Conservation (phyloP, 2,888 invertebrate genomes). For the Orthosia incerta region DNA sequence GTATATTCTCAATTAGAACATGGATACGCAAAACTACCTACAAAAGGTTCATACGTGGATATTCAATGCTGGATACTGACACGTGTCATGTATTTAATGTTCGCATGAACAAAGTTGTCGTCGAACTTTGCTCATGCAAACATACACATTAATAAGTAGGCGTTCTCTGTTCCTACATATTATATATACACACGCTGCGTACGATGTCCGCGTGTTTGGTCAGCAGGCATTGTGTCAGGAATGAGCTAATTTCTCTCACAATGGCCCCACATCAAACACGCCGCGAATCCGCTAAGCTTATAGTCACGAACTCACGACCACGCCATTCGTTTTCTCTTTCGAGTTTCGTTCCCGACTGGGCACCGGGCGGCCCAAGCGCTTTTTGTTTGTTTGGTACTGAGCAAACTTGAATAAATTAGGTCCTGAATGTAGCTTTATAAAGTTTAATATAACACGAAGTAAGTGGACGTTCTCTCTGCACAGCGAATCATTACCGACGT, state of each 20-base stretch:
- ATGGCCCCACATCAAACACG: slow-evolving; percentile 34
- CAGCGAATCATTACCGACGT: neutral
- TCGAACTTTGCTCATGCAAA: too few species aligned
- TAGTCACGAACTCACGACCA: neutral
- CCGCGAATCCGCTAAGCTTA: neutral
- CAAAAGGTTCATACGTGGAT: neutral
- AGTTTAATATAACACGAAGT: slow-evolving; percentile 1
- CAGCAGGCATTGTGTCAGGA: slow-evolving; percentile 18
- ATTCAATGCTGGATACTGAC: neutral
- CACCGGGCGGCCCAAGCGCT: neutral
- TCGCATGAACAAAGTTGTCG: neutral
- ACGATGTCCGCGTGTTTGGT: neutral
- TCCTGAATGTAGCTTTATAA: slow-evolving; percentile 6
- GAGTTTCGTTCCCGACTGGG: neutral
- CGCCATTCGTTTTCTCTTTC: slow-evolving; percentile 8
- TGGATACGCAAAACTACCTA: neutral
- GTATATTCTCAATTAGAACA: neutral
- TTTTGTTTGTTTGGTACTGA: slow-evolving; percentile 20
- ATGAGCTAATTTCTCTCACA: slow-evolving; percentile 22
- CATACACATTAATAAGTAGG: neutral
- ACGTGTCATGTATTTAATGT: neutral
- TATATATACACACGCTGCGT: neutral
- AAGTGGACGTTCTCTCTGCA: slow-evolving; percentile 3
- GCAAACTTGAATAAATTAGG: slow-evolving; percentile 6
- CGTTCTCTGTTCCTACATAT: neutral